These are phyloP conservation scores for Schmidtea mediterranea DNA, from an alignment of 1,140 invertebrate genomes.

Conservation along the genomic window DNA sequence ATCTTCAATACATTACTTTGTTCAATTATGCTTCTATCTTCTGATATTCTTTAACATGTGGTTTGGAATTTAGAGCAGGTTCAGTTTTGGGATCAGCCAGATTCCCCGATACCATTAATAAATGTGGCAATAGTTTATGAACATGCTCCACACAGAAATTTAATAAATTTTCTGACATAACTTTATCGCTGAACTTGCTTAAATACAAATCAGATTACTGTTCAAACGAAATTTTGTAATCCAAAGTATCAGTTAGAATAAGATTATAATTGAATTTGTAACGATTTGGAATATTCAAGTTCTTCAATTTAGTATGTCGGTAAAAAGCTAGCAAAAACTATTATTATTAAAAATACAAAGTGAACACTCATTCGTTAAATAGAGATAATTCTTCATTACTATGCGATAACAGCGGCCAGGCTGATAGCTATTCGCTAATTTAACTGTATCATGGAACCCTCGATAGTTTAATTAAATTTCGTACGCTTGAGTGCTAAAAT, in stretches of 20 bases:
- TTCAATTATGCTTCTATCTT: slow-evolving; percentile 40
- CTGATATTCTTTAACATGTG: slow-evolving; percentile 55
- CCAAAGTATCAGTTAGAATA: slow-evolving; percentile 18
- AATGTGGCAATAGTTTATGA: slow-evolving; percentile 38
- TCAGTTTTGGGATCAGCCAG: slow-evolving; percentile 57
- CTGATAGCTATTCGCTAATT: no score
- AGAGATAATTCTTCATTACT: no score
- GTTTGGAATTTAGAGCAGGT: slow-evolving; percentile 48
- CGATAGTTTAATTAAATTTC: no score
- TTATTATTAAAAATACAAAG: no score
- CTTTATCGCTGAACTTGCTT: slow-evolving; percentile 48
- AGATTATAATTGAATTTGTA: background rate
- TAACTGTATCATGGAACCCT: no score
- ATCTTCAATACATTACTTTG: slow-evolving; percentile 38
- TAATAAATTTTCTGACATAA: slow-evolving; percentile 43
- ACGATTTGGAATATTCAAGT: background rate
- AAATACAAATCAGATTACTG: slow-evolving; percentile 60
- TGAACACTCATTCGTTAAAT: no score
- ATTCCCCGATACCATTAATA: slow-evolving; percentile 36
- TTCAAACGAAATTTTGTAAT: slow-evolving; percentile 46
- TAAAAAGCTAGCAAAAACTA: no score
- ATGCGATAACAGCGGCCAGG: no score
- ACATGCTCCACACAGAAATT: slow-evolving; percentile 51
- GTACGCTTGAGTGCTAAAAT: no score
- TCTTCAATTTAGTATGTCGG: background rate